Evolutionary conservation across 2,797 vertebrate species (phyloP).

Genomic region (Sternarchorhynchus goeldii): DNA sequence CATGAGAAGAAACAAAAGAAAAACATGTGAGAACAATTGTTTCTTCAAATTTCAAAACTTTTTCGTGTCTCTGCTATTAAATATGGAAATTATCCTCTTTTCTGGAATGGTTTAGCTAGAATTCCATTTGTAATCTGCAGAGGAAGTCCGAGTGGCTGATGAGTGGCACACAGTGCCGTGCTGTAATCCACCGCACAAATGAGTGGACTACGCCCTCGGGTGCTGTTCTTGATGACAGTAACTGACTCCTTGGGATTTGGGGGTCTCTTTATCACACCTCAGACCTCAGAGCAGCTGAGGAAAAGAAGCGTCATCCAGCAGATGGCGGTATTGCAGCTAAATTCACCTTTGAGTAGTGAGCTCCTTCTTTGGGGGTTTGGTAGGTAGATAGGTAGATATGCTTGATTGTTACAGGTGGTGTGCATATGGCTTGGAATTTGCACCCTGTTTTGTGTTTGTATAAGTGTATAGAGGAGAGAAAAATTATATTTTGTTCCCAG

Average conservation of each 20-base stretch:
- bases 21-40: too few species aligned
- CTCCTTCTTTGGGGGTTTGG: not conserved
- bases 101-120: not conserved
- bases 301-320: constrained; percentile 66
- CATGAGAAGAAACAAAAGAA: too few species aligned
- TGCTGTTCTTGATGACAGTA: constrained; percentile 73
- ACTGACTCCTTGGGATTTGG: constrained; percentile 72
- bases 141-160: not conserved
- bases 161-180: not conserved
- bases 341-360: constrained; percentile 46
- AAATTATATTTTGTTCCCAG: not conserved
- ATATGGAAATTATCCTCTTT: constrained; percentile 13
- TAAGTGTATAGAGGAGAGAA: not conserved
- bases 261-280: constrained; percentile 77
- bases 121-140: not conserved
- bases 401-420: not conserved
- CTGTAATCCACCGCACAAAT: constrained; percentile 9
- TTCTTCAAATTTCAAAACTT: too few species aligned
- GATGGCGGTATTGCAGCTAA: constrained; percentile 77
- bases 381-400: not conserved
- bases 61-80: not conserved
- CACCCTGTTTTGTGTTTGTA: not conserved
- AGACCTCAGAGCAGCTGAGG: constrained; percentile 57
- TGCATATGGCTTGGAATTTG: not conserved
- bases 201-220: constrained; percentile 64